A percentile compares a stretch with the other conserved stretches of the same genome.
These are phyloP conservation scores for Epicampocera succincta DNA, from an alignment of 2,888 invertebrate genomes.

Conservation along the genomic window DNA sequence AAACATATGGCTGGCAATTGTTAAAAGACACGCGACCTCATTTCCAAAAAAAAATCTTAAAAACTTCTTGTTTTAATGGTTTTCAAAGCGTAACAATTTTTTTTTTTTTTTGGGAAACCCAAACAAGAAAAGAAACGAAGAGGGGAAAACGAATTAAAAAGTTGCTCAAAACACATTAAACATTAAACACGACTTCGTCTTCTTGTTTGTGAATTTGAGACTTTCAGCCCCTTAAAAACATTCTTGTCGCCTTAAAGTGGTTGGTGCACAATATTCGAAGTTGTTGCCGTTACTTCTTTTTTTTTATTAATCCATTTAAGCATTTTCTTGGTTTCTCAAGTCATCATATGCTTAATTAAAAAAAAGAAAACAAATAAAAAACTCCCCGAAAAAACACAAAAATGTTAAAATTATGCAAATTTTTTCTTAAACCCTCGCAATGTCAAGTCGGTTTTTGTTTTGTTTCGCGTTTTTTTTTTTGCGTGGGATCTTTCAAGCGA, in stretches of 20 bases:
- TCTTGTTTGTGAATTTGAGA: constrained; percentile 6
- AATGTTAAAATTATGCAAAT: constrained; percentile 57
- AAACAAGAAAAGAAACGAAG: neutral
- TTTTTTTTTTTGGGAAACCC: neutral
- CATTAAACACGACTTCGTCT: neutral
- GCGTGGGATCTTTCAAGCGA: constrained; percentile 53
- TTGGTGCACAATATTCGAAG: constrained; percentile 34
- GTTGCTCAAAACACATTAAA: constrained; percentile 12
- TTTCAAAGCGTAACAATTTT: neutral
- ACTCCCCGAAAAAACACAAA: neutral
- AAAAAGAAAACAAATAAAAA: neutral
- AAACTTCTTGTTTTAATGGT: neutral
- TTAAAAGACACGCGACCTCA: constrained; percentile 54
- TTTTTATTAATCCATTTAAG: neutral
- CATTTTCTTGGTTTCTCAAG: constrained; percentile 37
- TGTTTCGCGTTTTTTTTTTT: constrained; percentile 29
- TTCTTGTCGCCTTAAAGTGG: constrained; percentile 6
- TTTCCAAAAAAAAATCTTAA: neutral
- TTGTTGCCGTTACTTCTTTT: constrained; percentile 5
- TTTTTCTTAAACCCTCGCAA: constrained; percentile 53
- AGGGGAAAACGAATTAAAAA: neutral
- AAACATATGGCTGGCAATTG: constrained; percentile 59
- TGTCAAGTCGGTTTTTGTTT: constrained; percentile 41
- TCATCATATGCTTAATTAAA: constrained; percentile 4
- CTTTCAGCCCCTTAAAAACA: constrained; percentile 29